Percentiles rank a stretch among this genome's conserved stretches.
phyloP scores from a whole-genome alignment of 2,797 vertebrate genomes.

The Gastrophryne carolinensis region DNA sequence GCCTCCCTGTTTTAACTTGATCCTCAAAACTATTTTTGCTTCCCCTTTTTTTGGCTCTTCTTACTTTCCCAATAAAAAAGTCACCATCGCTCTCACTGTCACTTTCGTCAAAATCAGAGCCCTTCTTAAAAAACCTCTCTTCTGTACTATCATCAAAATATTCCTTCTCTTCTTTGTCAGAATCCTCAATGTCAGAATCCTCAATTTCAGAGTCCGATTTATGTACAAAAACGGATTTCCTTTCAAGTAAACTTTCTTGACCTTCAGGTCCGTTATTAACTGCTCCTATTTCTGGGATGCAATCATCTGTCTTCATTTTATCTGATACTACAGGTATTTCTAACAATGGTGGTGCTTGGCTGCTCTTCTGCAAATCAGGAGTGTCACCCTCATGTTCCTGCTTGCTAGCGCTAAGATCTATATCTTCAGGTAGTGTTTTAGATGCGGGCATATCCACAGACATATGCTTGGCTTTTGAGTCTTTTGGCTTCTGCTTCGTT shows the following conservation, averaged over 20 bases:
- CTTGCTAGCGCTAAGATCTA: slow-evolving; percentile 33
- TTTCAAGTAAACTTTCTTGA: slow-evolving; percentile 29
- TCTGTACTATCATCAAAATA: slow-evolving; percentile 98
- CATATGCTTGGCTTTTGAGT: slow-evolving; percentile 42
- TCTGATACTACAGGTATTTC: slow-evolving; percentile 6
- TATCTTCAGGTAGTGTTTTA: slow-evolving; percentile 6
- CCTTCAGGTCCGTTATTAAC: not conserved
- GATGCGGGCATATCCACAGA: slow-evolving; percentile 27
- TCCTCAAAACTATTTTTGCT: slow-evolving; percentile 46
- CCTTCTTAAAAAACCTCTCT: slow-evolving; percentile 89
- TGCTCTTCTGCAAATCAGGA: not conserved
- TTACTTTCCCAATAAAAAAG: slow-evolving; percentile 93
- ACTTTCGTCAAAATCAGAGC: slow-evolving; percentile 83
- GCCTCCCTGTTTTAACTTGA: slow-evolving; percentile 46
- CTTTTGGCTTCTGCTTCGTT: slow-evolving; percentile 52
- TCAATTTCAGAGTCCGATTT: not conserved
- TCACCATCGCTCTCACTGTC: slow-evolving; percentile 74
- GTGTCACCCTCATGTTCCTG: not conserved
- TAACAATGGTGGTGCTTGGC: slow-evolving; percentile 35
- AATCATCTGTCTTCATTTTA: not conserved
- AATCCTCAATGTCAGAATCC: slow-evolving; percentile 65
- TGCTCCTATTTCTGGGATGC: not conserved
- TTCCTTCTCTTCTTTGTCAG: slow-evolving; percentile 71
- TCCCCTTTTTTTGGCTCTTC: slow-evolving; percentile 73
- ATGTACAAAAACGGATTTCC: slow-evolving; percentile 38